phyloP scores from a whole-genome alignment of 1,140 invertebrate genomes.

The Zophobas morio region DNA sequence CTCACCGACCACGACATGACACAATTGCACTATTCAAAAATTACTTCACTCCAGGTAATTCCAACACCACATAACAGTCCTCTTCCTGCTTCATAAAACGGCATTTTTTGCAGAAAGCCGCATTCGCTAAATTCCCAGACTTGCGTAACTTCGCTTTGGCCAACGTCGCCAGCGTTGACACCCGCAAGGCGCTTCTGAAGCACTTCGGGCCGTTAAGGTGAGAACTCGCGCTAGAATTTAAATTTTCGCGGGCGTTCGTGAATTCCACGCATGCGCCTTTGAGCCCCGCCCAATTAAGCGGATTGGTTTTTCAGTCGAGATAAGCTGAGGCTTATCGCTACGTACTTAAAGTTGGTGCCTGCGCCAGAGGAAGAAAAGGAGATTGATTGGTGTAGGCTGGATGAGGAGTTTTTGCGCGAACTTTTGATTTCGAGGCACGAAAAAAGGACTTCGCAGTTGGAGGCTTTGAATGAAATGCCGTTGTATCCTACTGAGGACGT shows the following conservation, averaged over 20 bases:
- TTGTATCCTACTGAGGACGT: slow-evolving; percentile 98
- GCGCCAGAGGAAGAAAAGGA: slow-evolving; percentile 77
- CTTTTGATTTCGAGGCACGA: slow-evolving; percentile 89
- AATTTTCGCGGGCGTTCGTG: no score
- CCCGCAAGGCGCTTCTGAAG: slow-evolving; percentile 86
- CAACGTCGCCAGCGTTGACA: slow-evolving; percentile 96
- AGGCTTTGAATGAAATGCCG: slow-evolving; percentile 97
- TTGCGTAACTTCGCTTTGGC: slow-evolving; percentile 89
- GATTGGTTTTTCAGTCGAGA: slow-evolving; percentile 75
- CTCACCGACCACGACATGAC: slow-evolving; percentile 95
- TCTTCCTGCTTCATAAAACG: slow-evolving; percentile 27
- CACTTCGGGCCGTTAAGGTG: slow-evolving; percentile 87
- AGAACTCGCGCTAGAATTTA: slow-evolving; percentile 9
- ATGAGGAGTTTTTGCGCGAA: slow-evolving; percentile 88
- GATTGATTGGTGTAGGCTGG: slow-evolving; percentile 81
- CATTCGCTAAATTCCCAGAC: slow-evolving; percentile 93
- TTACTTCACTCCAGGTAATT: slow-evolving; percentile 88
- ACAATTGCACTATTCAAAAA: slow-evolving; percentile 91
- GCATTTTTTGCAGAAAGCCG: slow-evolving; percentile 81
- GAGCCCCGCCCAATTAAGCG: background rate
- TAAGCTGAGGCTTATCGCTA: slow-evolving; percentile 87
- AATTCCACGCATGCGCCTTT: no score
- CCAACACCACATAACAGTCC: slow-evolving; percentile 24
- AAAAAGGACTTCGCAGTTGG: slow-evolving; percentile 90
- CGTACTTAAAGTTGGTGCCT: slow-evolving; percentile 89